A percentile compares a stretch with the other conserved stretches of the same genome.
Evolutionary conservation across 2,113 vertebrate genomes (phyloP).

Genomic region (Melanostigma gelatinosum): DNA sequence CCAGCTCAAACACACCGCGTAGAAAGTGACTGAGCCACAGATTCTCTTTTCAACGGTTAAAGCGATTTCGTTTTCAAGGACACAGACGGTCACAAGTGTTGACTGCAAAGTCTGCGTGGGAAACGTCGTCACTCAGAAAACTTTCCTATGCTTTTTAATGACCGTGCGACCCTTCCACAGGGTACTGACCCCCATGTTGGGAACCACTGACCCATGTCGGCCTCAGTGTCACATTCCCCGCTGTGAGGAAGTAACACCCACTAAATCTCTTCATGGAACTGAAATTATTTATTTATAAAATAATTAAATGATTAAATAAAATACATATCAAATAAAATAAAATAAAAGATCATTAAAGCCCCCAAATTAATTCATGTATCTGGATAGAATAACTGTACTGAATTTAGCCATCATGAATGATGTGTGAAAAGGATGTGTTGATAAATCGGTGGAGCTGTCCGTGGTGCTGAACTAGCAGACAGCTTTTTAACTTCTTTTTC

Average conservation of each 20-base stretch:
- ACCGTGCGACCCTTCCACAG: no score
- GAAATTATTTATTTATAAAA: no score
- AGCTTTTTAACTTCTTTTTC: neutral
- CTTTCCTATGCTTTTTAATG: no score
- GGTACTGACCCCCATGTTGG: no score
- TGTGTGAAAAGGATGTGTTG: neutral
- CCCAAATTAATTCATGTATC: neutral
- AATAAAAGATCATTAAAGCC: no score
- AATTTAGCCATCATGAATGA: neutral
- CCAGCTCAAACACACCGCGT: slow-evolving; percentile 4
- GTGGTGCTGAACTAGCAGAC: neutral
- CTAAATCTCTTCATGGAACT: no score
- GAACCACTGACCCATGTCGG: no score
- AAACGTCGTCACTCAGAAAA: no score
- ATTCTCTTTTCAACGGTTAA: neutral
- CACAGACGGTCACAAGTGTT: neutral
- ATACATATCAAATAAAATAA: no score
- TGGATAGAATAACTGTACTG: neutral
- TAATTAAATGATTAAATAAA: no score
- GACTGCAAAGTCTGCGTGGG: neutral
- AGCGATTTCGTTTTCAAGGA: neutral
- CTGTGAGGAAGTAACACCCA: no score
- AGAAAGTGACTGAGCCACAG: neutral
- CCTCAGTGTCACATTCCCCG: no score
- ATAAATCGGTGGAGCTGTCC: neutral